Base-by-base conservation (phyloP, 1,140 invertebrate species). In the Diachasmimorpha longicaudata region DNA sequence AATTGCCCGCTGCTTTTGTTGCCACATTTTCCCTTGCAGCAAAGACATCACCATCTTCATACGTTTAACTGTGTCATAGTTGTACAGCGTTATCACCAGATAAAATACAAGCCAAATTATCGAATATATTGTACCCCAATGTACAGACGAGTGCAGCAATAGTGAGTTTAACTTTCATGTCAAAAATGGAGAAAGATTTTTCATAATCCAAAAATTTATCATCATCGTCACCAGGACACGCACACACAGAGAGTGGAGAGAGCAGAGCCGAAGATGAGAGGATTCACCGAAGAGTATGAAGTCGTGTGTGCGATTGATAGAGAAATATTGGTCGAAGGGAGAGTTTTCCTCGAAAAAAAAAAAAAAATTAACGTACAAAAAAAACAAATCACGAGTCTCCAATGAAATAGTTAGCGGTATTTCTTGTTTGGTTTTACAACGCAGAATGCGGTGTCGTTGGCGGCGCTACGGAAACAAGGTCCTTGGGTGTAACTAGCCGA, bases 391-490 rank as follows among this genome's bases (percentile, higher is more conserved):
- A 58, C 46, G 52, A 77, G 70, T 58, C 58, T 25, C 77, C 58
- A 79, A 81, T 80, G 78, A 82, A 82, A 84, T 85, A 85, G 86
- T 88, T 84, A 88, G 85, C 80, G 83, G 80, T 83, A 79, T 84
- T 83, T 86, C 83, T 87, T 88, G 81, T 87, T 85, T 87, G 84
- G 83, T 85, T 87, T 74, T 85, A 81, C 79, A 84, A 86, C 84
- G 81, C 83, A 87, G 86, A 87, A 72, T 86, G 85, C 83, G 81
- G 84, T 77, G 66, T 81, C 70, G 75, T 80, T 63, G 82, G 82
- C 70, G 77, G 77, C 72, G 78, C 68, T 75, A 48, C 74, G 55
- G 82, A 82, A 37, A 63, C 80, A 25, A 63, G 81, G 75, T 78
- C 75, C 37, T 77, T 80, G 42, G 77, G 75, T 78, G 79, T 85